Evolutionary conservation across 1,140 invertebrate species (phyloP), one percentile per base, ranked within the genome.

Genomic region (Elysia chlorotica): DNA sequence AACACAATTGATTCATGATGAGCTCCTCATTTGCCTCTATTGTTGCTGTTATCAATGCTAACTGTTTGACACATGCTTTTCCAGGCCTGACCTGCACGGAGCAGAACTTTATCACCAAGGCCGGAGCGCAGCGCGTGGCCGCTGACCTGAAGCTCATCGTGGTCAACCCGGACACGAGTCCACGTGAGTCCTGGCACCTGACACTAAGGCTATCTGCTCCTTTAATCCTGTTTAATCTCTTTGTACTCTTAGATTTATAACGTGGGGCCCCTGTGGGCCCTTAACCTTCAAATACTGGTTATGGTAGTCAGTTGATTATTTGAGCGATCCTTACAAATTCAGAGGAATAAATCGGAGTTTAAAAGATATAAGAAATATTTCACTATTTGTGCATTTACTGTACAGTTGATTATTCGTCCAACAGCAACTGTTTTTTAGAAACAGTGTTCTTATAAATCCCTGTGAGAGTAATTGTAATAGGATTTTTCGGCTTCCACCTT

Each of bases 81-180:
- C 67, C 62, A 89, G 89, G 97, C 17, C 88, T 99, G 5, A 96
- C 94, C 0, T 99, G 97, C 85, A 97, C 92, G 33, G 97, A 99
- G 86, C 92, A 95, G 81, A 99, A 99, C 89, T 98, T 99, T 85
- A 93, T 98, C 63, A 92, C 94, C 65, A 99, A 99, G 89, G 92
- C 96, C 62, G 97, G 96, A 41, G 93, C 94, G 76, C 98, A 99
- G 89, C 91, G 91, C 86, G 92, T 92, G 82, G 96, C 96, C 62
- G 90, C 94, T 31, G 88, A 96, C 83, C 89, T 94, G 85, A 92
- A 92, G 19, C 87, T 98, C 0, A 91, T 96, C 76, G 91, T 99
- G 56, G 93, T 99, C 1, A 92, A 92, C 77, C 96, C 97, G 5
- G 98, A 99, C 84, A 99, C 98, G 0, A 99, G 96, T 83, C 98